Percentiles rank a stretch among this genome's conserved stretches.
phyloP scores from a whole-genome alignment of 2,888 invertebrate genomes.

The Hybos culiciformis region DNA sequence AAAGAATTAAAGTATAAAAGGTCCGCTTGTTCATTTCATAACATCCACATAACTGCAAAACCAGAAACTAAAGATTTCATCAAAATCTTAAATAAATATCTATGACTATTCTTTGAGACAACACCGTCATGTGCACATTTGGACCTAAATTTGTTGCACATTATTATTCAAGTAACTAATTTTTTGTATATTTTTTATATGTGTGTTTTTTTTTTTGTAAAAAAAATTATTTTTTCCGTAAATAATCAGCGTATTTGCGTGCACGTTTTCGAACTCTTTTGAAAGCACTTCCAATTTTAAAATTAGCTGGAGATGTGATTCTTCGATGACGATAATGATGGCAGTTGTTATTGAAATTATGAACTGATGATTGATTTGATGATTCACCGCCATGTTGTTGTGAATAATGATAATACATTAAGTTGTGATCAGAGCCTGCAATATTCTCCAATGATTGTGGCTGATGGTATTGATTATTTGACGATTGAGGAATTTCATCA shows the following conservation, averaged over 20 bases:
- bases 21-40: no score
- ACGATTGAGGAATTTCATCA: slow-evolving; percentile 23
- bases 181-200: no score
- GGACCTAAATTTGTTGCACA: no score
- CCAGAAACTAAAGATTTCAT: no score
- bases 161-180: no score
- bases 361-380: no score
- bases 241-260: slow-evolving; percentile 34
- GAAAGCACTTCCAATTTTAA: slow-evolving; percentile 30
- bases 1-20: no score
- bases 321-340: background rate
- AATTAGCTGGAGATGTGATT: slow-evolving; percentile 22
- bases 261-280: slow-evolving; percentile 33
- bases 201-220: slow-evolving; percentile 2
- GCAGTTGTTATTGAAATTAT: slow-evolving; percentile 5
- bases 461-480: slow-evolving; percentile 12
- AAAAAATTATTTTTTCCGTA: slow-evolving; percentile 29
- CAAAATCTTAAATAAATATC: no score
- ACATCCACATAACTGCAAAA: no score
- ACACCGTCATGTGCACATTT: no score
- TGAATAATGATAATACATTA: slow-evolving; percentile 18
- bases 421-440: slow-evolving; percentile 29
- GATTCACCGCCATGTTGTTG: slow-evolving; percentile 18
- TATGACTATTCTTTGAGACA: no score
- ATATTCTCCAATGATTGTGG: slow-evolving; percentile 29